These are phyloP conservation scores for Deilephila porcellus DNA, from an alignment of 2,888 invertebrate species.

Conservation along the genomic window DNA sequence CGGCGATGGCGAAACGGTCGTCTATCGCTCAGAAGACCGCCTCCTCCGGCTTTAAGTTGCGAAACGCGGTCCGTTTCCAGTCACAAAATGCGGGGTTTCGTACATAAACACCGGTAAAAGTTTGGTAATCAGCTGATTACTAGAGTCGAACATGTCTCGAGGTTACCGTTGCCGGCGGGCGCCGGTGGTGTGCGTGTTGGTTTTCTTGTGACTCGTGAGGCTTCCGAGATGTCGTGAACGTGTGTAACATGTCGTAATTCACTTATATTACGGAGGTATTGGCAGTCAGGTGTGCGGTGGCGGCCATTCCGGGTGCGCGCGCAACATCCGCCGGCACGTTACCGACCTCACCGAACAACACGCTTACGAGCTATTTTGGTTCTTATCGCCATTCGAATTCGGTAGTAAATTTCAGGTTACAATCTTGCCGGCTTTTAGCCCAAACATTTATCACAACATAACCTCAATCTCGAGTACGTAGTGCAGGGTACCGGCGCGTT, in stretches of 20 bases:
- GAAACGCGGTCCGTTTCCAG: constrained; percentile 63
- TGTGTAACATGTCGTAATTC: constrained; percentile 66
- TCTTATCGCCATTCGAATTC: constrained; percentile 65
- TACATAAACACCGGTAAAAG: constrained; percentile 78
- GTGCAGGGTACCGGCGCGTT: constrained; percentile 71
- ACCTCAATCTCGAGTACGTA: constrained; percentile 78
- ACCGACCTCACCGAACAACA: constrained; percentile 60
- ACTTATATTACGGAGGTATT: constrained; percentile 71
- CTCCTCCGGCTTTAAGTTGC: constrained; percentile 53
- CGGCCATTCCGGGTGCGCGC: constrained; percentile 83
- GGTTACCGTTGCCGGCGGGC: constrained; percentile 59
- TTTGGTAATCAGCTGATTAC: constrained; percentile 83
- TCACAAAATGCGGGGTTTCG: constrained; percentile 61
- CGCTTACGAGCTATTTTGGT: constrained; percentile 65
- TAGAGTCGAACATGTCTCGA: constrained; percentile 45
- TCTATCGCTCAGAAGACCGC: constrained; percentile 56
- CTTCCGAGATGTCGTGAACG: constrained; percentile 49
- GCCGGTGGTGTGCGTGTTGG: constrained; percentile 55
- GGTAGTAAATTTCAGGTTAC: constrained; percentile 59
- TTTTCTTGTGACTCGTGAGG: constrained; percentile 51
- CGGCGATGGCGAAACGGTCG: constrained; percentile 60
- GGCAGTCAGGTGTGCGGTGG: constrained; percentile 79
- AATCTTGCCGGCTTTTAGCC: constrained; percentile 69
- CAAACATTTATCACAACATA: constrained; percentile 83
- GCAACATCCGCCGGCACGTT: constrained; percentile 67